These are phyloP conservation scores for Anguilla japonica DNA, from an alignment of 2,113 vertebrate genomes.

Conservation along the genomic window DNA sequence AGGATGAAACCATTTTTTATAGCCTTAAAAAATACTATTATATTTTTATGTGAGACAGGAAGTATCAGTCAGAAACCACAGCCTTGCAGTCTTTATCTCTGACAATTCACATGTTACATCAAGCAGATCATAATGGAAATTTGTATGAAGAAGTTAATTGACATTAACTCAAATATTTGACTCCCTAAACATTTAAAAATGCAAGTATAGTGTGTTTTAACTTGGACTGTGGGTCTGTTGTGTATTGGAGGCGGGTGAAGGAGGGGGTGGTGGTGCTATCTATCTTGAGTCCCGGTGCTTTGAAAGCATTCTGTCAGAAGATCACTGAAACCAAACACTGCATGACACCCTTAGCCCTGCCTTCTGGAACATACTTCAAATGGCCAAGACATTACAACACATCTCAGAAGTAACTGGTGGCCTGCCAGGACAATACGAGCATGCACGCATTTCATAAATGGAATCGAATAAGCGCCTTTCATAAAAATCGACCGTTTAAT, in stretches of 20 bases:
- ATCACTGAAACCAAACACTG: constrained; percentile 12
- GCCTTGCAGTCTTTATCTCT: too few relatives aligned
- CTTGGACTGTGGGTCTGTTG: constrained; percentile 49
- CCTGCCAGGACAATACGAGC: neutral
- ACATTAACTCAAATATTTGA: neutral
- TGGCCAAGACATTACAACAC: neutral
- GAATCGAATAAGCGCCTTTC: too few relatives aligned
- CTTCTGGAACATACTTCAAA: constrained; percentile 14
- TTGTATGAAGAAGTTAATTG: too few relatives aligned
- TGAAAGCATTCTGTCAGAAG: constrained; percentile 4
- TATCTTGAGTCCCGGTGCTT: neutral
- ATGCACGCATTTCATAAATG: neutral
- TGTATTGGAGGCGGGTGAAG: neutral
- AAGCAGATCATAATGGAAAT: too few relatives aligned
- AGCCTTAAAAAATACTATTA: too few relatives aligned
- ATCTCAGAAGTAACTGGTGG: neutral
- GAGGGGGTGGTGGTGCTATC: neutral
- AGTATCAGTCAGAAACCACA: neutral
- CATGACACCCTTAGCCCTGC: neutral
- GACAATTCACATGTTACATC: too few relatives aligned
- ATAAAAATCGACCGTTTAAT: neutral
- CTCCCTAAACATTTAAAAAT: neutral
- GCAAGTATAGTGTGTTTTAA: constrained; percentile 64
- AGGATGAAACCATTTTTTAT: too few relatives aligned
- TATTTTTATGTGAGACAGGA: too few relatives aligned